These are phyloP conservation scores for Glaucomys volans DNA, from an alignment of 2,113 vertebrate genomes.

Conservation along the genomic window DNA sequence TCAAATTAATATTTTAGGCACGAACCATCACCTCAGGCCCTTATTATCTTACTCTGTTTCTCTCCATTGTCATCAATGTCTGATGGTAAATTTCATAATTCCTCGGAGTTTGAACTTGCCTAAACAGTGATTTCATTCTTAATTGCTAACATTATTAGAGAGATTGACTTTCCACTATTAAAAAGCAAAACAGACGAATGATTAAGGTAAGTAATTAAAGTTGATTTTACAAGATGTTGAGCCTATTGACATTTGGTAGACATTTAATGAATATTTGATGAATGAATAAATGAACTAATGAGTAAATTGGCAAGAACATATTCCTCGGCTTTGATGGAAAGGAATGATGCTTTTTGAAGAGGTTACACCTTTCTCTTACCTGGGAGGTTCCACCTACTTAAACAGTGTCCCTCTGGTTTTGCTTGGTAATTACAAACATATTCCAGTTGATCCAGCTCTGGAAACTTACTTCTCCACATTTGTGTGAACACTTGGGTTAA, in stretches of 20 bases:
- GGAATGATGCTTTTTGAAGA: background rate
- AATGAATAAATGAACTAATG: background rate
- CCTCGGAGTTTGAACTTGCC: background rate
- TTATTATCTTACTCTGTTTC: constrained; percentile 10
- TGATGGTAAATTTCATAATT: constrained; percentile 43
- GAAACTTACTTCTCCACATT: background rate
- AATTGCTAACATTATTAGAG: constrained; percentile 8
- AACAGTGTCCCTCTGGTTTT: background rate
- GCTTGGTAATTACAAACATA: background rate
- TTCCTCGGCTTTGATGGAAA: background rate
- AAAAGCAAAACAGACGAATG: constrained; percentile 18
- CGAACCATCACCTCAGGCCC: background rate
- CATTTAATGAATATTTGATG: constrained; percentile 29
- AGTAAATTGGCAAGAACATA: background rate
- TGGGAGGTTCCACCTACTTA: background rate
- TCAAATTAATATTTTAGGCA: constrained; percentile 36
- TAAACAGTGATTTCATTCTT: background rate
- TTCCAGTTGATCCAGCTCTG: background rate
- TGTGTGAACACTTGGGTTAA: background rate
- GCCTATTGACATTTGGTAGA: background rate
- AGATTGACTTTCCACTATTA: background rate
- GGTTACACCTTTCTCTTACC: background rate
- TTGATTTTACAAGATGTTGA: constrained; percentile 20
- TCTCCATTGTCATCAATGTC: background rate
- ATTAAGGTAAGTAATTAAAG: background rate